Evolutionary conservation across 1,140 invertebrate species (phyloP).

Genomic region (Caenorhabditis remanei): DNA sequence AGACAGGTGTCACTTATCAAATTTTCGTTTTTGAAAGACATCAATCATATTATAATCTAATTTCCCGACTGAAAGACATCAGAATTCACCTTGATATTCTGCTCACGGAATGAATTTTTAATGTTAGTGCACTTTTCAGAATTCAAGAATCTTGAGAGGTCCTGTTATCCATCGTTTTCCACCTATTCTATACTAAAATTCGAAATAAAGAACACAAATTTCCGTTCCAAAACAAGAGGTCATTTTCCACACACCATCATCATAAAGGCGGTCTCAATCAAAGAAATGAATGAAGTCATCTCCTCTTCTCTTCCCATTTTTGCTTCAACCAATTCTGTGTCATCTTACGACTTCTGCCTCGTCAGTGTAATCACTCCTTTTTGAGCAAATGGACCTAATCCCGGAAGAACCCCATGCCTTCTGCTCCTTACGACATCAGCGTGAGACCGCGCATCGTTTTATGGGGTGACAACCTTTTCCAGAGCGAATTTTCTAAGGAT

Average conservation of each 20-base stretch:
- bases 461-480: conserved; percentile 47
- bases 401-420: conserved; percentile 4
- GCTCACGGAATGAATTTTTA: background rate
- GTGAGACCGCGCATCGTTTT: conserved; percentile 34
- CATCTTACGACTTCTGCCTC: conserved; percentile 45
- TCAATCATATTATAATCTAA: conserved; percentile 35
- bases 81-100: background rate
- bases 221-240: background rate
- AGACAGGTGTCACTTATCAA: conserved; percentile 32
- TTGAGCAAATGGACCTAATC: conserved; percentile 39
- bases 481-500: background rate
- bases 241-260: background rate
- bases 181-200: no score
- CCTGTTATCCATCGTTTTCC: no score
- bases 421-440: background rate
- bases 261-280: conserved; percentile 27
- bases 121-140: no score
- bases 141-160: no score
- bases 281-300: conserved; percentile 49
- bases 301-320: background rate
- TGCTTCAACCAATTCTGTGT: background rate
- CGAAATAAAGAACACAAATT: background rate
- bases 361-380: conserved; percentile 42
- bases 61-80: background rate
- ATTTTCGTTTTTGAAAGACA: conserved; percentile 3